phyloP scores from a whole-genome alignment of 2,888 invertebrate genomes.

The Cyclophora albipunctata region DNA sequence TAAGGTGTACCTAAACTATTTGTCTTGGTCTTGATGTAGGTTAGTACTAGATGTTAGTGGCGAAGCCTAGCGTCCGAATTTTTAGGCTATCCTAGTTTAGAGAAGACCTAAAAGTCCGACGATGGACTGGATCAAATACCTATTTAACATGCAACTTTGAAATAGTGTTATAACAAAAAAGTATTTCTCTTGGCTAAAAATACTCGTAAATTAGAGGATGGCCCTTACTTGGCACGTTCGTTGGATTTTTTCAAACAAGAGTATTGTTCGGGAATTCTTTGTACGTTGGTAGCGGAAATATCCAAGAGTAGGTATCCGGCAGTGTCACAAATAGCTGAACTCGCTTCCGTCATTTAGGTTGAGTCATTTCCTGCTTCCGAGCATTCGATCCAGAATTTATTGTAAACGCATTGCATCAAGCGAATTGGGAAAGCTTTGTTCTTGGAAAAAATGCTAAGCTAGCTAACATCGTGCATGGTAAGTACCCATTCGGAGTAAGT shows the following conservation, averaged over 20 bases:
- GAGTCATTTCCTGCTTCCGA: slow-evolving; percentile 47
- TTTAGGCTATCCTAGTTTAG: too few relatives aligned
- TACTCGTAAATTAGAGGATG: background rate
- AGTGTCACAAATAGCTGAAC: slow-evolving; percentile 43
- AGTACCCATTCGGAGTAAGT: too few relatives aligned
- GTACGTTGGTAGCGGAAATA: slow-evolving; percentile 20
- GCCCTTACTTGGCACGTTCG: slow-evolving; percentile 4
- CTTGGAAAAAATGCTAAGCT: background rate
- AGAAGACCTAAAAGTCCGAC: too few relatives aligned
- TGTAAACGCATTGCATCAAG: slow-evolving; percentile 20
- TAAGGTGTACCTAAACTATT: too few relatives aligned
- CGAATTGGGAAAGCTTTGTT: background rate
- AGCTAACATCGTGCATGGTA: too few relatives aligned
- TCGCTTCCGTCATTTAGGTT: slow-evolving; percentile 48
- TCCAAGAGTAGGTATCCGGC: slow-evolving; percentile 40
- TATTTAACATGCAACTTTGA: background rate
- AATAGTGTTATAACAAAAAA: background rate
- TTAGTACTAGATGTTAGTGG: too few relatives aligned
- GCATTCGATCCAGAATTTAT: slow-evolving; percentile 38
- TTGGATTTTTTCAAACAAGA: slow-evolving; percentile 7
- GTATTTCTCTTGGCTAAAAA: background rate
- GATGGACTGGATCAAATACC: background rate
- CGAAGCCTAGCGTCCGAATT: too few relatives aligned
- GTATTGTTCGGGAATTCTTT: slow-evolving; percentile 20
- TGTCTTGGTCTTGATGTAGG: too few relatives aligned